Conservation (phyloP, 2,113 vertebrate species). For the Pelobates fuscus region DNA sequence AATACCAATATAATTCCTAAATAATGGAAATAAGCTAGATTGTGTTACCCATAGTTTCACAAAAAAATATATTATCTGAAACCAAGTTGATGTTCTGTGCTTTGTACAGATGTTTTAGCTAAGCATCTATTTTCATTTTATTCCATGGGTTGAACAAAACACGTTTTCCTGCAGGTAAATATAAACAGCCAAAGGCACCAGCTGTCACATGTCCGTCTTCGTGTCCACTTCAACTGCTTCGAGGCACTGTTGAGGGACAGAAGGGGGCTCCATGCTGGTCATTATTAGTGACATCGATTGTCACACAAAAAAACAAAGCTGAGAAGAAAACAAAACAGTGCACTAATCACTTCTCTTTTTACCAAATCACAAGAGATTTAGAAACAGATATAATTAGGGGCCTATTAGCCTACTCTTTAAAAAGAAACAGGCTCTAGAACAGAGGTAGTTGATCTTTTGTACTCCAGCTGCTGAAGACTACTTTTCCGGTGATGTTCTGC, state of each 20-base stretch:
- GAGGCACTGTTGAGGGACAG: conserved; percentile 53
- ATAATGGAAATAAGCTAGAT: too few relatives aligned
- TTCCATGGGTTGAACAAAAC: conserved; percentile 18
- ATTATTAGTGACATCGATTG: conserved; percentile 50
- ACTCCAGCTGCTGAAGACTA: too few relatives aligned
- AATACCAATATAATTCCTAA: too few relatives aligned
- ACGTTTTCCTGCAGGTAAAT: conserved; percentile 38
- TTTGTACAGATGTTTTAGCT: too few relatives aligned
- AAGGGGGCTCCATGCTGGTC: conserved; percentile 36
- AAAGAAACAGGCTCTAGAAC: too few relatives aligned
- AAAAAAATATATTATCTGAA: too few relatives aligned
- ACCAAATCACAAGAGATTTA: conserved; percentile 11
- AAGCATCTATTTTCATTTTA: background rate
- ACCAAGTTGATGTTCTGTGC: too few relatives aligned
- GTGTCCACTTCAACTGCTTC: conserved; percentile 58
- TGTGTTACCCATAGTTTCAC: too few relatives aligned
- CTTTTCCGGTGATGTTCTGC: too few relatives aligned
- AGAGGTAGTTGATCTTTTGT: too few relatives aligned
- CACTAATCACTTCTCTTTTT: conserved; percentile 35
- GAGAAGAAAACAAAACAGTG: background rate
- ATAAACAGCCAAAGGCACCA: conserved; percentile 58
- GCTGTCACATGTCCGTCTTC: conserved; percentile 58
- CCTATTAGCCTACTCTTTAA: too few relatives aligned
- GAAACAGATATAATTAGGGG: background rate
- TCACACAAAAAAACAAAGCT: conserved; percentile 27